These are phyloP conservation scores for Ormyrus thymus DNA, from an alignment of 2,888 invertebrate genomes.

Conservation along the genomic window DNA sequence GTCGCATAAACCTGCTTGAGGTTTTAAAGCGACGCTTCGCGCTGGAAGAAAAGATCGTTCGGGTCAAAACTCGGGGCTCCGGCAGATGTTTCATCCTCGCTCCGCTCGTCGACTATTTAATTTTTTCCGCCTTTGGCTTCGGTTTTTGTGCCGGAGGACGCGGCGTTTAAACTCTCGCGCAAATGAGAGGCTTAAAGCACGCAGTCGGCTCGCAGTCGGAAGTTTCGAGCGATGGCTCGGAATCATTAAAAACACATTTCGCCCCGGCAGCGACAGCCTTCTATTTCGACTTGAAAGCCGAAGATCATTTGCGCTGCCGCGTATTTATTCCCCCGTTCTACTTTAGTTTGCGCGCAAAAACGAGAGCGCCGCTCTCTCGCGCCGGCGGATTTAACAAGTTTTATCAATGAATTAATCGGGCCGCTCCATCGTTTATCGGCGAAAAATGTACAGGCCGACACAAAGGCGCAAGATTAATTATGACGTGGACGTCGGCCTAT, in stretches of 20 bases:
- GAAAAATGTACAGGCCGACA: constrained; percentile 10
- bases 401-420: constrained; percentile 54
- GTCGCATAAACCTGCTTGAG: no score
- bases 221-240: constrained; percentile 56
- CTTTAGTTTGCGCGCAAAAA: neutral
- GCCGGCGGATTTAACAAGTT: constrained; percentile 18
- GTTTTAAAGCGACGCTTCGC: no score
- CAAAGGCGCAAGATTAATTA: constrained; percentile 45
- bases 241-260: constrained; percentile 67
- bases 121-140: constrained; percentile 21
- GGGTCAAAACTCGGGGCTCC: constrained; percentile 6
- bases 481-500: constrained; percentile 46
- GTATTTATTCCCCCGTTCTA: constrained; percentile 16
- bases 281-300: constrained; percentile 54
- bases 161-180: constrained; percentile 46
- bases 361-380: neutral
- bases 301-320: constrained; percentile 54
- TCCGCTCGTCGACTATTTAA: constrained; percentile 1
- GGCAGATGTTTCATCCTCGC: constrained; percentile 41
- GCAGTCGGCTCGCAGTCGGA: constrained; percentile 44
- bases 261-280: neutral
- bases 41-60: no score
- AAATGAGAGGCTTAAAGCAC: constrained; percentile 51
- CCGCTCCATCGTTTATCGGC: constrained; percentile 25
- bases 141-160: neutral